Base-by-base conservation (phyloP, 1,140 invertebrate species). In the Drosophila bocki region DNA sequence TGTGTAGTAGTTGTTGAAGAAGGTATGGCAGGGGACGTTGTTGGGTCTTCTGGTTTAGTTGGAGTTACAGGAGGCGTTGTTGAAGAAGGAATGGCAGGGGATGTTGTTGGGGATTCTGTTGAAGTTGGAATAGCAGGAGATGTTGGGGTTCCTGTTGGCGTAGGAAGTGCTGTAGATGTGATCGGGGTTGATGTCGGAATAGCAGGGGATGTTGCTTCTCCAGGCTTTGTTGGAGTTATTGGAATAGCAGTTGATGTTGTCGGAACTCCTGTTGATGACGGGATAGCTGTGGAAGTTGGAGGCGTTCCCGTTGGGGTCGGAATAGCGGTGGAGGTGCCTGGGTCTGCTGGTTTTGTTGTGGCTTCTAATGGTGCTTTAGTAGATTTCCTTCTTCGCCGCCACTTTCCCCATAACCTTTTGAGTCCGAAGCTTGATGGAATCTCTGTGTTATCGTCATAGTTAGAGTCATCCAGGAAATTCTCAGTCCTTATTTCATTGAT, bases 331-430 rank as follows among this genome's bases (percentile, higher is more conserved):
- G 32, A 50, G 15, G 26, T 50, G 26, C 26, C 15, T 11, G 48
- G 48, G 29, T 51, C 48, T 7, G n/a, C n/a, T 12, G 26, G 48
- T 17, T 32, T 51, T 17, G 48, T 51, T 32, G 29, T 12, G 15
- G 26, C 2, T 51, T 17, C 48, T 32, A 32, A 7, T 51, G 48
- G 48, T 29, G 48, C n/a, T 11, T 7, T 19, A 3, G 42, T 62
- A 12, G 64, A 39, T 9, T 44, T 45, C 12, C 3, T 48, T 7
- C 8, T 67, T 32, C 39, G 44, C 3, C 19, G 13, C 64, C 64
- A 67, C 22, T 67, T 67, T 39, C 32, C 57, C 57, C 57, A 48
- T 7, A 67, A 48, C 11, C 15, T 67, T 48, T 67, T 67, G 0
- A 48, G 33, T 13, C 22, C 57, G 4, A 47, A 6, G 33, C 12